Evolutionary conservation across 2,888 invertebrate species (phyloP).

Genomic region (Polyploca ridens): DNA sequence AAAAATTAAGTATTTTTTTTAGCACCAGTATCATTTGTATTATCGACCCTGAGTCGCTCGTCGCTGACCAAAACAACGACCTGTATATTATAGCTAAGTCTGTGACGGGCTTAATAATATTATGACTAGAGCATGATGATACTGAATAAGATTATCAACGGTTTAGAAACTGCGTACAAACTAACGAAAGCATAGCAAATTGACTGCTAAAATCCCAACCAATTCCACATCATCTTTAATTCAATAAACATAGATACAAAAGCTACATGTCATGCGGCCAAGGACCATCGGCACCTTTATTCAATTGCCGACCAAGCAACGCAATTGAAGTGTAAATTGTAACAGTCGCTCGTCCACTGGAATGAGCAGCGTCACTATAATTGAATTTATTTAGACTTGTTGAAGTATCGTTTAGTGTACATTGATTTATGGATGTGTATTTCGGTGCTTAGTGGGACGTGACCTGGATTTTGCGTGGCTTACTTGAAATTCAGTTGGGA

Average conservation of each 20-base stretch:
- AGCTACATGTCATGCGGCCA: neutral
- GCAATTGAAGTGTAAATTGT: conserved; percentile 7
- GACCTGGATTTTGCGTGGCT: neutral
- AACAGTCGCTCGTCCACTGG: neutral
- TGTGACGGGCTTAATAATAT: too few species aligned
- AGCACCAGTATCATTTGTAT: too few species aligned
- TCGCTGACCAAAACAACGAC: too few species aligned
- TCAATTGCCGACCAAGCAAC: neutral
- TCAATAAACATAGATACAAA: neutral
- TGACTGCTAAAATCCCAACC: neutral
- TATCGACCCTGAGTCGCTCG: too few species aligned
- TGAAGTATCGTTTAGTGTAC: neutral
- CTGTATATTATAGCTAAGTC: too few species aligned
- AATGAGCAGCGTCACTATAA: neutral
- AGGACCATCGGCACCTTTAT: neutral
- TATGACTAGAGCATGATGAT: too few species aligned
- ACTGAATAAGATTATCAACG: neutral
- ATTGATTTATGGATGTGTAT: neutral
- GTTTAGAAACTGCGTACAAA: neutral
- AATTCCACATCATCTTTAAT: neutral
- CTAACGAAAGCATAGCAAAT: neutral
- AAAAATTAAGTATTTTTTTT: too few species aligned
- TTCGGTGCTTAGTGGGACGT: neutral
- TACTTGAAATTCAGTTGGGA: too few species aligned
- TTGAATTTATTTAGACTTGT: conserved; percentile 6